Conservation (phyloP, 2,113 vertebrate genomes). For the Cyanoramphus novaezelandiae region DNA sequence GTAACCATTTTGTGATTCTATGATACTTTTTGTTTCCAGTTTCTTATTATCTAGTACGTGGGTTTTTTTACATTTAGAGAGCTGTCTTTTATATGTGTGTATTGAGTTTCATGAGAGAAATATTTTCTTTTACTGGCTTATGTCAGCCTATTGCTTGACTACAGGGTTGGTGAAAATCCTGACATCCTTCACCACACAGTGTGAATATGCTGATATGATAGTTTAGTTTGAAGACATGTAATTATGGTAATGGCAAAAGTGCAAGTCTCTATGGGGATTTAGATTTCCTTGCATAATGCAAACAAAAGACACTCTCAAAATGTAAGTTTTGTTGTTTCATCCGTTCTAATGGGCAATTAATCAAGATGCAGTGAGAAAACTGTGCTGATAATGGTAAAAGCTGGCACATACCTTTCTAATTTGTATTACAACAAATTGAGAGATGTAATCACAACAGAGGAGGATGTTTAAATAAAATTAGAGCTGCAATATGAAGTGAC, state of each 20-base stretch:
- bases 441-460: not conserved
- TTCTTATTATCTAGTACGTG: not conserved
- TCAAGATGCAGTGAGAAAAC: not conserved
- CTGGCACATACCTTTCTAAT: slow-evolving; percentile 11
- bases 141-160: not conserved
- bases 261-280: slow-evolving; percentile 9
- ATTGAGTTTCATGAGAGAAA: not conserved
- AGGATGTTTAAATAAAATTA: slow-evolving; percentile 47
- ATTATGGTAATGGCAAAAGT: slow-evolving; percentile 46
- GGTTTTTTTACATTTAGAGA: not conserved
- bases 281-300: slow-evolving; percentile 6
- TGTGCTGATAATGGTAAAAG: slow-evolving; percentile 10
- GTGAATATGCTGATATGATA: not conserved
- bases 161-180: not conserved
- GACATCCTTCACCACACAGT: not conserved
- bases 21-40: not conserved
- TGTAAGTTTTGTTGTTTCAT: slow-evolving; percentile 39
- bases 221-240: slow-evolving; percentile 17
- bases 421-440: slow-evolving; percentile 48
- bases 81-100: not conserved
- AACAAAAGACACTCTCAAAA: slow-evolving; percentile 44
- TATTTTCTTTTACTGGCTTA: not conserved
- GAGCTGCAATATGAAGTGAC: slow-evolving; percentile 10
- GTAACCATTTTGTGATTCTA: not conserved
- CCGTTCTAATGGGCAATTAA: slow-evolving; percentile 52